Percentiles rank a stretch among this genome's conserved stretches.
These are phyloP conservation scores for Sebastes variabilis DNA, from an alignment of 2,797 vertebrate species.

Conservation along the genomic window DNA sequence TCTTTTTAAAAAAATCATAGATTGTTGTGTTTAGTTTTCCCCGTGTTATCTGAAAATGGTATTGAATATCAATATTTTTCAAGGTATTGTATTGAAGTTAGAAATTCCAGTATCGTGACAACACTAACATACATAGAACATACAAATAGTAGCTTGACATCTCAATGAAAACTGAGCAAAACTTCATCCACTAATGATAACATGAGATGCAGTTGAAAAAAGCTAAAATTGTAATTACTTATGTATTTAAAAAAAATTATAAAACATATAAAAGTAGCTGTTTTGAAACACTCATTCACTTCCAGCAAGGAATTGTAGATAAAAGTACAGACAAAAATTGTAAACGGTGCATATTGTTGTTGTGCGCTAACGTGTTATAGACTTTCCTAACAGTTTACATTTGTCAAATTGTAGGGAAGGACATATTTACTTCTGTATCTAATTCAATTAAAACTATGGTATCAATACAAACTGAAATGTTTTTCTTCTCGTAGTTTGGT, in stretches of 20 bases:
- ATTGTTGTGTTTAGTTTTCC: too few relatives aligned
- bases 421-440: neutral
- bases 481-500: neutral
- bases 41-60: rapidly evolving
- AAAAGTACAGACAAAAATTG: too few relatives aligned
- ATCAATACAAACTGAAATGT: neutral
- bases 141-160: neutral
- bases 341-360: too few relatives aligned
- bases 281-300: neutral
- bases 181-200: neutral
- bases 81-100: too few relatives aligned
- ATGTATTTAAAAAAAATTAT: neutral
- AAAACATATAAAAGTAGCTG: neutral
- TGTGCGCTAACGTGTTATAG: neutral
- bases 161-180: neutral
- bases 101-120: too few relatives aligned
- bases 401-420: rapidly evolving
- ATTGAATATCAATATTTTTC: too few relatives aligned
- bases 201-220: too few relatives aligned
- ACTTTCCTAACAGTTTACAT: neutral
- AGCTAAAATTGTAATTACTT: too few relatives aligned
- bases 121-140: too few relatives aligned
- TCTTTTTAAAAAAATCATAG: too few relatives aligned
- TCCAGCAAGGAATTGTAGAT: neutral
- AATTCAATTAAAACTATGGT: neutral